These are phyloP conservation scores for Scolopax mira DNA, from an alignment of 2,113 vertebrate genomes.

Conservation along the genomic window DNA sequence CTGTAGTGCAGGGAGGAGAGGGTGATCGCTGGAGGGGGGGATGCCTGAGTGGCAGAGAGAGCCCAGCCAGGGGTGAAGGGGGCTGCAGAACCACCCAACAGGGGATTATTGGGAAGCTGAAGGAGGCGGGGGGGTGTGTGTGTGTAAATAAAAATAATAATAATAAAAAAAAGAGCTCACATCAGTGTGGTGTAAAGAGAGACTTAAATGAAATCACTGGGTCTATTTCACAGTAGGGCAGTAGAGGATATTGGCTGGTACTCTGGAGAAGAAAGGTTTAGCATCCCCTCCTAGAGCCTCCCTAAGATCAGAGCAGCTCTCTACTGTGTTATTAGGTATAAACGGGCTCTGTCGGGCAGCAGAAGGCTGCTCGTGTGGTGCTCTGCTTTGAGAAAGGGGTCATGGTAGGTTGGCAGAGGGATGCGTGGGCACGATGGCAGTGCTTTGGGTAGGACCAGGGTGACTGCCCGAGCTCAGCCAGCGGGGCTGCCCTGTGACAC, in stretches of 20 bases:
- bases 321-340: background rate
- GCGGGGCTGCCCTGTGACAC: background rate
- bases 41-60: background rate
- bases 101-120: constrained; percentile 6
- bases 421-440: rapidly evolving
- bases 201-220: constrained; percentile 15
- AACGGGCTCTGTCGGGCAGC: background rate
- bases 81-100: background rate
- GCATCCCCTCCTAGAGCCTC: background rate
- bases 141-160: too few relatives aligned
- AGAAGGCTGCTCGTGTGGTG: background rate
- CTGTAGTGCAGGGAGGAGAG: background rate
- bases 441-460: background rate
- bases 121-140: background rate
- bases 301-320: background rate
- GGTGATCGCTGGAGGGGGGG: background rate
- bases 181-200: background rate
- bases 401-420: rapidly evolving
- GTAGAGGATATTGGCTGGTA: background rate
- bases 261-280: background rate
- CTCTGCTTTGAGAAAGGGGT: background rate
- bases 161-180: background rate
- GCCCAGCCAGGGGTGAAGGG: background rate
- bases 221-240: background rate
- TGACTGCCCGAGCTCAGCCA: background rate